Evolutionary conservation across 1,140 invertebrate genomes (phyloP).

Genomic region (Pogonognathellus flavescens): DNA sequence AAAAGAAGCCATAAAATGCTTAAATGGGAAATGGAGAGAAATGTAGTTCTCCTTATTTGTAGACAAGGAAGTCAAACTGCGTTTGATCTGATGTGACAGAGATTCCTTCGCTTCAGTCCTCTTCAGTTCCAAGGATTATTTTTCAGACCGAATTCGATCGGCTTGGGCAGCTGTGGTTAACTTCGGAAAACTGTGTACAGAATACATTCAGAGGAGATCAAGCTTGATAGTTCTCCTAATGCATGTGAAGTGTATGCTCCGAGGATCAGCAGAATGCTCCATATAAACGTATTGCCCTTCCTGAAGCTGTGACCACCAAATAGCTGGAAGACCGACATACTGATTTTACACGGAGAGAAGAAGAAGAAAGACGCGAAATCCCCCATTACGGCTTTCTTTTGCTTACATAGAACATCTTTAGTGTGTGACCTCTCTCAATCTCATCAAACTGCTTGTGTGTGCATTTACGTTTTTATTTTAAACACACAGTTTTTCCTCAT

Average conservation of each 20-base stretch:
- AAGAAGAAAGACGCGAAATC: slow-evolving; percentile 8
- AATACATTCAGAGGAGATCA: background rate
- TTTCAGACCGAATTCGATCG: slow-evolving; percentile 20
- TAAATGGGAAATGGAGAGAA: slow-evolving; percentile 24
- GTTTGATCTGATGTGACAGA: slow-evolving; percentile 49
- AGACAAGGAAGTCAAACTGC: slow-evolving; percentile 49
- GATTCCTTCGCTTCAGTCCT: slow-evolving; percentile 25
- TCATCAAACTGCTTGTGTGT: background rate
- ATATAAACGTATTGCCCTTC: background rate
- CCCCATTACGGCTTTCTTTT: slow-evolving; percentile 25
- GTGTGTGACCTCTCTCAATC: slow-evolving; percentile 10
- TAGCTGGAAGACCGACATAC: background rate
- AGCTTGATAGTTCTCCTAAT: background rate
- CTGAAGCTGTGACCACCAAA: background rate
- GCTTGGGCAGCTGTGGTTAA: slow-evolving; percentile 19
- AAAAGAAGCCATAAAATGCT: slow-evolving; percentile 8
- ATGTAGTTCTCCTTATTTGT: slow-evolving; percentile 43
- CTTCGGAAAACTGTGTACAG: background rate
- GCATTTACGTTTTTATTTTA: slow-evolving; percentile 36
- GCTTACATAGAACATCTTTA: background rate
- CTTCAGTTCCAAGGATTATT: slow-evolving; percentile 8
- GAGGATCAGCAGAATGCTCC: background rate
- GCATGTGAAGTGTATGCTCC: slow-evolving; percentile 23
- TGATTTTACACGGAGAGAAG: background rate
- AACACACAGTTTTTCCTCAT: slow-evolving; percentile 7